Base-by-base conservation (phyloP, 2,888 invertebrate species). In the Crioceris asparagi region DNA sequence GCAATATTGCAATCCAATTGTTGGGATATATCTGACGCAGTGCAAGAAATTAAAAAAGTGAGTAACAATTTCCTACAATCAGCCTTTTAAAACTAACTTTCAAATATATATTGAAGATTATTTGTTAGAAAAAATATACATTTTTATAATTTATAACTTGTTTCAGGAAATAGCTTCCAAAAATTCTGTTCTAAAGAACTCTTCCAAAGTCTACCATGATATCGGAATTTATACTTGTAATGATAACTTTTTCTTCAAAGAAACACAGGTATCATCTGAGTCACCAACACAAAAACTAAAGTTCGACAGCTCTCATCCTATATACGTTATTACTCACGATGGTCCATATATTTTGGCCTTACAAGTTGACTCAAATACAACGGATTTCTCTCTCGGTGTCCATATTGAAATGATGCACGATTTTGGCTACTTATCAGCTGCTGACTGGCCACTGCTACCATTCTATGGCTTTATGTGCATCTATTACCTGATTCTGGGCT, bases 401-500 rank as follows among this genome's bases (percentile, higher is more conserved):
- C 73, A 75, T 34, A 68, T 90, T 12, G 78, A 83, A 59, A 83
- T 88, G 75, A 67, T 74, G 44, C 77, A 81, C 19, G 74, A 77
- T 0, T 75, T 83, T 54, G 90, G 91, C 0, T 92, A 83, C 59
- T 70, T 93, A 29, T 88, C 90, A 0, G 91, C 92, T 4, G 79
- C 80, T 1, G 88, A 92, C 60, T 91, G 84, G 80, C 92, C 92
- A 0, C 67, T 92, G 4, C 63, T 92, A 44, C 81, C 84, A 45
- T 93, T 94, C 65, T 94, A 90, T 65, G 86, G 83, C 18, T 71
- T 79, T 25, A 91, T 93, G 90, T 92, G 91, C 56, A 70, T 82
- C 3, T 76, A 87, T 35, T 94, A 94, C 66, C 79, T 87, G 0
- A 60, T 81, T n/a, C 74, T 83, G 53, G 88, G 88, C 17, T 58